Evolutionary conservation across 2,888 invertebrate genomes (phyloP), one percentile per base, ranked within the genome.

Genomic region (Latrodectus elegans): DNA sequence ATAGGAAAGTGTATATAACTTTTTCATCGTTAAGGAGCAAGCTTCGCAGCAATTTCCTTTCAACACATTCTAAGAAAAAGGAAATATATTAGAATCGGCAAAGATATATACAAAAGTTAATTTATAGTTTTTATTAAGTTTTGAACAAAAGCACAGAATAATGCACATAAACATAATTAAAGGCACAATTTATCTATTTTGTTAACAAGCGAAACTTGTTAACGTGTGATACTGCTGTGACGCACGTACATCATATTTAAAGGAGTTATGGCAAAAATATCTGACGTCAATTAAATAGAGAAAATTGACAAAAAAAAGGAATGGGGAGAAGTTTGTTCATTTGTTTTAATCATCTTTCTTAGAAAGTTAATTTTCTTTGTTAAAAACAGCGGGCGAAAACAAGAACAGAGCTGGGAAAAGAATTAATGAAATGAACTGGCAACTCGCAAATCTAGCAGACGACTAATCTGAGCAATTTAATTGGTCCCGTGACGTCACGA

Each of bases 171-270:
- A 76, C 85, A 80, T 38, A 85, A 80, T 80, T 75, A 80, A 86
- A 80, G 52, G 85, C 71, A 80, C 75, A 86, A 86, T 86, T 86
- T 86, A 86, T 86, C 80, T 86, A 80, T 87, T 87, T 87, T 80
- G 77, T 81, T 81, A 77, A 87, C 81, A 81, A 87, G 76, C 76
- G 81, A 81, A 70, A 72, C 51, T 86, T 75, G 70, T 26, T 70
- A 38, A 51, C 71, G 76, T 70, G 73, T 82, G 86, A 87, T 81
- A 81, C 12, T 60, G n/a, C 12, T 60, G 60, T 10, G 60, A 60
- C 60, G n/a, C 60, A 15, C 76, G 81, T 73, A 81, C 81, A 81
- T 80, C 80, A 76, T 71, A 49, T 52, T 76, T 82, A 87, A 87
- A 70, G 72, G 86, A 87, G 70, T 87, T 87, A 87, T 72, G 76